Conservation (phyloP, 2,888 invertebrate genomes). For the Tinea trinotella region DNA sequence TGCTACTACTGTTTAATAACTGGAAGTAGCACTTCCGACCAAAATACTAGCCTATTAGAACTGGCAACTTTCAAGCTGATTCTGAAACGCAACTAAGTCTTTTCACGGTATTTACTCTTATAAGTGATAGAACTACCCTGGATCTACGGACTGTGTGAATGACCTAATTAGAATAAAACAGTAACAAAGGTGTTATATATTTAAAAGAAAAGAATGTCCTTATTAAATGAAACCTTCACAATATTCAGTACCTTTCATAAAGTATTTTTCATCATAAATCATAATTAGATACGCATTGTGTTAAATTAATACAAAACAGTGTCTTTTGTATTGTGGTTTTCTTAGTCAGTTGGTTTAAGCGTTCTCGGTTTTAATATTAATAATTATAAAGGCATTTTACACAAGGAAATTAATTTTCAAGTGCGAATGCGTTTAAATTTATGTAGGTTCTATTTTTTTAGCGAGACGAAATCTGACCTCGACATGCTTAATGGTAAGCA, state of each 20-base stretch:
- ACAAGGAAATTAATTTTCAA: not conserved
- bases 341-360: not conserved
- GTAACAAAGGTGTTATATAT: not conserved
- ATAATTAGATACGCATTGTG: slow-evolving; percentile 16
- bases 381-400: not conserved
- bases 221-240: not conserved
- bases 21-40: no score
- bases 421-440: not conserved
- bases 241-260: slow-evolving; percentile 3
- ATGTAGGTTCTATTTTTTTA: not conserved
- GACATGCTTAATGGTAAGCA: no score
- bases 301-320: slow-evolving; percentile 15
- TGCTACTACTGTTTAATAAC: no score
- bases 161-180: no score
- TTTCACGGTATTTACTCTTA: no score
- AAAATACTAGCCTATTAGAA: no score
- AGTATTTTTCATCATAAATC: slow-evolving; percentile 16
- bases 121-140: no score
- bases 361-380: not conserved
- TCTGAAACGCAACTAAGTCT: no score
- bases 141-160: no score
- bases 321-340: slow-evolving; percentile 10
- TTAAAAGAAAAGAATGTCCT: slow-evolving; percentile 1
- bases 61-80: no score
- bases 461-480: no score